phyloP scores from a whole-genome alignment of 2,888 invertebrate species.

The Celastrina argiolus region DNA sequence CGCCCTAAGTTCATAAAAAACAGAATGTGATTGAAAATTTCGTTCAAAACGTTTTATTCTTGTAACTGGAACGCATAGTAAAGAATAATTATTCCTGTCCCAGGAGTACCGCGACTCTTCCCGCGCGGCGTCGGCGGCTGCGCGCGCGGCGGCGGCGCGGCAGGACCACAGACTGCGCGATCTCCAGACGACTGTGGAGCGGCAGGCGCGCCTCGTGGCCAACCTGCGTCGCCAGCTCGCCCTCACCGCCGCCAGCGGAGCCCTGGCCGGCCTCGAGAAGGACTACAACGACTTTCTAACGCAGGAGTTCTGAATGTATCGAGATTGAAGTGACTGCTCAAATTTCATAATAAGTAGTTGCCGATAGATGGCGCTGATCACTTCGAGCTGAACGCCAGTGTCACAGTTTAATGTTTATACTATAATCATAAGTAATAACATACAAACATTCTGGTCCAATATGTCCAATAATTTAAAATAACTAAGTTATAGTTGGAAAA shows the following conservation, averaged over 20 bases:
- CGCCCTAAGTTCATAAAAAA: no score
- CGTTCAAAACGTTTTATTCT: no score
- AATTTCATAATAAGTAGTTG: no score
- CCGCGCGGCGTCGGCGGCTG: slow-evolving; percentile 47
- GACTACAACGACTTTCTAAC: slow-evolving; percentile 55
- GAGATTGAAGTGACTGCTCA: not conserved
- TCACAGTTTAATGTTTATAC: no score
- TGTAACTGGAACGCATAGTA: no score
- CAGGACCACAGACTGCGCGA: slow-evolving; percentile 46
- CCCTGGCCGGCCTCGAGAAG: slow-evolving; percentile 47
- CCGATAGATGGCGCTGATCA: no score
- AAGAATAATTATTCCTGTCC: slow-evolving; percentile 12
- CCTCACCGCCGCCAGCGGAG: slow-evolving; percentile 47
- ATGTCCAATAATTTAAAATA: no score
- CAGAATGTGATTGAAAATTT: no score
- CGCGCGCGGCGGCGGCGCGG: slow-evolving; percentile 49
- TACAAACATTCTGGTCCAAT: no score
- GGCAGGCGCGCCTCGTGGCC: slow-evolving; percentile 51
- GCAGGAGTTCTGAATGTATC: slow-evolving; percentile 39
- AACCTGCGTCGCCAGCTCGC: slow-evolving; percentile 56
- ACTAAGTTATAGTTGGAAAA: no score
- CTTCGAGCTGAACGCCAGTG: no score
- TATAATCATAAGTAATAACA: no score
- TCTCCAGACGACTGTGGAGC: slow-evolving; percentile 42
- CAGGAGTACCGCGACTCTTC: slow-evolving; percentile 59